phyloP scores from a whole-genome alignment of 2,113 vertebrate species.

The Hystrix brachyura region DNA sequence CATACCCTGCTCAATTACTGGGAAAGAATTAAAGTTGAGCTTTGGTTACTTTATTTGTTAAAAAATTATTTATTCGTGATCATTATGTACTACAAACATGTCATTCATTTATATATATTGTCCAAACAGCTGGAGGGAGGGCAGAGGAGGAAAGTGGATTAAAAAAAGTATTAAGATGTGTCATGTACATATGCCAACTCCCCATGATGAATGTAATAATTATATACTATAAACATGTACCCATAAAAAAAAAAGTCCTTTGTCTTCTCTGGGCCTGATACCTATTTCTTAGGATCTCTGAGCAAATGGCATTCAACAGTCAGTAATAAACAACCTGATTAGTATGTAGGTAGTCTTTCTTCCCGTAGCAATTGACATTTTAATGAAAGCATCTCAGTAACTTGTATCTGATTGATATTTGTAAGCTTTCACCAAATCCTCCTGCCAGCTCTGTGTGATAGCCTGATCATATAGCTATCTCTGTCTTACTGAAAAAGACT shows the following conservation, averaged over 20 bases:
- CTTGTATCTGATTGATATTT: slow-evolving; percentile 21
- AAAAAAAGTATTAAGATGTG: too few relatives aligned
- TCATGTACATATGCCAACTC: neutral
- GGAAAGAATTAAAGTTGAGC: neutral
- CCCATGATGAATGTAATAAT: neutral
- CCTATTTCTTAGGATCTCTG: neutral
- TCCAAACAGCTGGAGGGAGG: too few relatives aligned
- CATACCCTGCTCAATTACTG: neutral
- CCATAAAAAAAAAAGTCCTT: neutral
- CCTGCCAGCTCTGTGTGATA: neutral
- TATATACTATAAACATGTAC: neutral
- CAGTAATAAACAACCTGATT: neutral
- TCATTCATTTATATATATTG: too few relatives aligned
- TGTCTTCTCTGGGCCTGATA: slow-evolving; percentile 13
- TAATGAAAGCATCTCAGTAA: slow-evolving; percentile 40
- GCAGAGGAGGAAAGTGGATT: too few relatives aligned
- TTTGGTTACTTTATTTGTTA: slow-evolving; percentile 39
- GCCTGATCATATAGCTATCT: neutral
- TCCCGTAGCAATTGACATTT: neutral
- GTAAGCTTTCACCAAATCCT: slow-evolving; percentile 13
- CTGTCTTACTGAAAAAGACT: slow-evolving; percentile 21
- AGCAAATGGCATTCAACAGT: slow-evolving; percentile 41
- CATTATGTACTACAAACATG: neutral
- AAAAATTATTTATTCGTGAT: neutral
- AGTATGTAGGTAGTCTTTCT: slow-evolving; percentile 11